These are phyloP conservation scores for Antrozous pallidus DNA, from an alignment of 2,797 vertebrate species.

Conservation along the genomic window DNA sequence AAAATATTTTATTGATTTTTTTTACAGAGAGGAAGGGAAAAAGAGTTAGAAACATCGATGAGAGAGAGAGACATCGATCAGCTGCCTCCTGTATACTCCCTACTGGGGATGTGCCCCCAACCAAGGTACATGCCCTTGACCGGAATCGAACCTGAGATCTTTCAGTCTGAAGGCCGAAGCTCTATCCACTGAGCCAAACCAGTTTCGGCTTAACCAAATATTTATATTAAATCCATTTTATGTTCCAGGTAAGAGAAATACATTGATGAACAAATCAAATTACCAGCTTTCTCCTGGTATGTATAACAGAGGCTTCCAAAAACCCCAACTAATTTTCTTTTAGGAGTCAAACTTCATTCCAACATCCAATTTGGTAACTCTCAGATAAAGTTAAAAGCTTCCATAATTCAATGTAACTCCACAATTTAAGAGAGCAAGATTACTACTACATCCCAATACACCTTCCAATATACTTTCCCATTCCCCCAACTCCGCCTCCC, in stretches of 20 bases:
- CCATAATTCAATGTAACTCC: neutral
- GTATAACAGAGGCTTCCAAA: neutral
- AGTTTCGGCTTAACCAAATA: neutral
- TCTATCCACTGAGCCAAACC: too few relatives aligned
- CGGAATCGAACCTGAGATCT: too few relatives aligned
- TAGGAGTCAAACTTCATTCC: neutral
- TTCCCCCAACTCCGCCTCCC: neutral
- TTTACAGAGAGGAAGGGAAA: too few relatives aligned
- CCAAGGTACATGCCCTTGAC: too few relatives aligned
- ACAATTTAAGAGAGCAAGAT: neutral
- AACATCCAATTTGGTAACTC: slow-evolving; percentile 6
- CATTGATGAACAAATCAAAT: slow-evolving; percentile 4
- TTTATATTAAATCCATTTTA: neutral
- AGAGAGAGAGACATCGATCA: too few relatives aligned
- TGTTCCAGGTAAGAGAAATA: neutral
- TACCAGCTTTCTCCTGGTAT: neutral
- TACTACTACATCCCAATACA: neutral
- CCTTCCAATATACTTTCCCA: neutral
- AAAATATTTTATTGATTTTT: too few relatives aligned
- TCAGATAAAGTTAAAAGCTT: neutral
- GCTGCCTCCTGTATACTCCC: too few relatives aligned
- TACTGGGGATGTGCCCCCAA: too few relatives aligned
- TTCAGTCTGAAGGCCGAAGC: too few relatives aligned
- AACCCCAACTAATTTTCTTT: neutral
- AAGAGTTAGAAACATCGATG: too few relatives aligned